Conservation (phyloP, 2,888 invertebrate species). For the Frankliniella intonsa region DNA sequence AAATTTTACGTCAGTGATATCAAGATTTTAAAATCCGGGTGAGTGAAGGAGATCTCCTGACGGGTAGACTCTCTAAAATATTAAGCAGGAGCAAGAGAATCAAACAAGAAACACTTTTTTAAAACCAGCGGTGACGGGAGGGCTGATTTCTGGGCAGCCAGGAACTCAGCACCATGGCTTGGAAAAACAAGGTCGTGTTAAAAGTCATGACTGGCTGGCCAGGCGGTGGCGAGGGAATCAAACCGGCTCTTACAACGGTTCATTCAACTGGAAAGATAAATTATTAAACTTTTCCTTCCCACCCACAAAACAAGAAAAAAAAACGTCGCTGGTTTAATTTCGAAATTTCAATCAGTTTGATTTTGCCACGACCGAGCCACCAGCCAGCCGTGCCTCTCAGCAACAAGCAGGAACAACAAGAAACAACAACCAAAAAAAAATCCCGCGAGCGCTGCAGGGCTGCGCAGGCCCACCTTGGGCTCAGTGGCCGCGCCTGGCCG, state of each 20-base stretch:
- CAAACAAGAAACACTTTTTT: neutral
- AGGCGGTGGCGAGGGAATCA: too few species aligned
- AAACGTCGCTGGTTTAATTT: too few species aligned
- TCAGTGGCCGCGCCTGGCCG: too few species aligned
- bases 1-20: neutral
- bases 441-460: neutral
- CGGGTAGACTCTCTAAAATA: neutral
- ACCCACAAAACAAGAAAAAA: too few species aligned
- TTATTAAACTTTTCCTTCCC: too few species aligned
- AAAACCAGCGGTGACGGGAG: neutral
- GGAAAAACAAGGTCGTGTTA: too few species aligned
- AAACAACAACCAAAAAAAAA: neutral
- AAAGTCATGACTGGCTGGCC: too few species aligned
- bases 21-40: neutral
- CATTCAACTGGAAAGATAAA: too few species aligned
- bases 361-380: too few species aligned
- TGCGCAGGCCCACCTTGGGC: neutral
- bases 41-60: neutral
- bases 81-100: neutral
- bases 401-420: slow-evolving; percentile 4
- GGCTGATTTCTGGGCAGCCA: neutral
- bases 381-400: neutral
- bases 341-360: too few species aligned
- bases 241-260: too few species aligned
- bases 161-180: too few species aligned